Evolutionary conservation across 2,888 invertebrate species (phyloP), one percentile per base, ranked within the genome.

Genomic region (Notodromas monacha): DNA sequence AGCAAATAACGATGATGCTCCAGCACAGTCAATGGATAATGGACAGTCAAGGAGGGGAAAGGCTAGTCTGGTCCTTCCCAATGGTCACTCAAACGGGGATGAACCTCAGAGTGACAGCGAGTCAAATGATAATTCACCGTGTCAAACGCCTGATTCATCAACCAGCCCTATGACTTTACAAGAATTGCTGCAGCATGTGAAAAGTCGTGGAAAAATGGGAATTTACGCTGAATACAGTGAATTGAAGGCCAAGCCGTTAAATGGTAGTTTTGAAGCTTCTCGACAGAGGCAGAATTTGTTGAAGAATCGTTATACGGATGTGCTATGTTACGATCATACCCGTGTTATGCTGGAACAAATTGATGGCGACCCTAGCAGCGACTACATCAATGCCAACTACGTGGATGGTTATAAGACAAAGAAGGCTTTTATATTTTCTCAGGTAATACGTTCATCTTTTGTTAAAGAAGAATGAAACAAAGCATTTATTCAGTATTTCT

Each of bases 331-430:
- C 54, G 89, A 92, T 53, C 81, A 84, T 51, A 73, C 74, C 47
- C 61, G 89, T 42, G 86, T 92, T 36, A 61, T 69, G 38, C 58
- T 89, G 35, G 66, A 73, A 16, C 54, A 64, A 16, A 66, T 72
- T 43, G 64, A 63, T 39, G 70, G 70, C 44, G 44, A 44, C 15
- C 59, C 66, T 38, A 65, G 68, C 30, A 40, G 44, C 14, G 86
- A 86, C 54, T 89, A 89, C 47, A 84, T 89, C 49, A 84, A 92
- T 55, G 89, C 86, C 33, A 89, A 89, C 57, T 89, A 70, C 52
- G 86, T 89, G 31, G 86, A 89, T 54, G 89, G 89, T 12, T 89
- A 86, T 54, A 77, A 79, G 50, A 86, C 86, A 54, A 77, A 77
- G 49, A 79, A 79, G 54, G 86, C 86, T 32, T 92, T 81, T 54